Evolutionary conservation across 1,140 invertebrate species (phyloP).

Genomic region (Alviniconcha marisindica): DNA sequence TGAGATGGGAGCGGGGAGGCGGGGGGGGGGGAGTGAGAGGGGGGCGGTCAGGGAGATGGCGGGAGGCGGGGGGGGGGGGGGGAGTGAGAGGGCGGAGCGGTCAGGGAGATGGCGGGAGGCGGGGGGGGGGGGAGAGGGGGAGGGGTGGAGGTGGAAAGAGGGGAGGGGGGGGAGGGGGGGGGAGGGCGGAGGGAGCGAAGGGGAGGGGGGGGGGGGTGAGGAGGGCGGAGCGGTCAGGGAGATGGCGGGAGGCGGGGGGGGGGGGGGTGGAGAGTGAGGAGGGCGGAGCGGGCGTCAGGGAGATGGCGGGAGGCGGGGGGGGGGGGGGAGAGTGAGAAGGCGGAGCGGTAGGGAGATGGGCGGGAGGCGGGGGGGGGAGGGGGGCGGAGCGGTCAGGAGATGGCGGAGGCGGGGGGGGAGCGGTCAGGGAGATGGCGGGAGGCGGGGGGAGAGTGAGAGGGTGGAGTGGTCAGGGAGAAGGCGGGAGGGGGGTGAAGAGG

Average conservation of each 20-base stretch:
- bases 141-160: not conserved
- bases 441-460: too few species aligned
- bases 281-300: not conserved
- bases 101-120: not conserved
- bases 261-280: not conserved
- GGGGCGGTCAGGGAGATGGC: not conserved
- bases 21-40: not conserved
- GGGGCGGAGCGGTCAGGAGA: too few species aligned
- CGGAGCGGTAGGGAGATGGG: not conserved
- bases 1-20: not conserved
- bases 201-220: not conserved
- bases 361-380: not conserved
- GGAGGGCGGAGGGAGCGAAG: not conserved
- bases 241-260: not conserved
- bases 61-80: not conserved
- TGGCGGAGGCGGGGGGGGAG: not conserved
- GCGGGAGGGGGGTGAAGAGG: too few species aligned
- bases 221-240: not conserved
- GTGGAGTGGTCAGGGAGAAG: too few species aligned
- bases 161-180: not conserved
- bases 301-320: not conserved
- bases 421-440: not conserved
- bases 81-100: not conserved
- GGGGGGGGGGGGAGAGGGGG: too few species aligned
- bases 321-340: not conserved